phyloP scores from a whole-genome alignment of 2,113 vertebrate genomes.

The Garra rufa region DNA sequence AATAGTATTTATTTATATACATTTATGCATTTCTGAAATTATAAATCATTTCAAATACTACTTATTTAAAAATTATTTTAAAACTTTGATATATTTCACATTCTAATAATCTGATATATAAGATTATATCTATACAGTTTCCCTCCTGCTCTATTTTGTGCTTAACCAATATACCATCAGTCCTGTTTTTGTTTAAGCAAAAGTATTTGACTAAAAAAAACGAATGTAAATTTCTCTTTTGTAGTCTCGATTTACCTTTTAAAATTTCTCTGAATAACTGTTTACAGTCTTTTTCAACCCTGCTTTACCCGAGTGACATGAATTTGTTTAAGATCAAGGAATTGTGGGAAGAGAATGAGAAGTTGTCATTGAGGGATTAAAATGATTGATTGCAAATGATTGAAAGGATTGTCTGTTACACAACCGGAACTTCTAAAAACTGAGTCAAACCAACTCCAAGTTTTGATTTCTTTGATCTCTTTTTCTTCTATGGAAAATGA shows the following conservation, averaged over 20 bases:
- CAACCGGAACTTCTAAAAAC: not conserved
- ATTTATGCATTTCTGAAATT: too few relatives aligned
- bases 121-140: too few relatives aligned
- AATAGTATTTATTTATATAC: not conserved
- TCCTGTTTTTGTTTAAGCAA: not conserved
- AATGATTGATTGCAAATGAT: constrained; percentile 10
- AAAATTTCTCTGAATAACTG: constrained; percentile 19
- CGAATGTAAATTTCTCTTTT: constrained; percentile 15
- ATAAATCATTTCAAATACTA: too few relatives aligned
- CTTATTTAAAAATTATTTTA: too few relatives aligned
- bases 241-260: not conserved
- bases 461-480: too few relatives aligned
- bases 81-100: not conserved
- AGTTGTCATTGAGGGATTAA: constrained; percentile 1
- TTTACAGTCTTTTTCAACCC: not conserved
- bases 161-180: not conserved
- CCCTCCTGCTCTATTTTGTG: not conserved
- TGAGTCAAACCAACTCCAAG: not conserved
- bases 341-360: not conserved
- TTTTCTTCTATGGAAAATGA: not conserved
- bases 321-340: constrained; percentile 1
- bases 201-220: constrained; percentile 5
- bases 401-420: not conserved
- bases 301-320: not conserved
- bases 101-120: too few relatives aligned